Evolutionary conservation across 2,113 vertebrate genomes (phyloP).

Genomic region (Suricata suricatta): DNA sequence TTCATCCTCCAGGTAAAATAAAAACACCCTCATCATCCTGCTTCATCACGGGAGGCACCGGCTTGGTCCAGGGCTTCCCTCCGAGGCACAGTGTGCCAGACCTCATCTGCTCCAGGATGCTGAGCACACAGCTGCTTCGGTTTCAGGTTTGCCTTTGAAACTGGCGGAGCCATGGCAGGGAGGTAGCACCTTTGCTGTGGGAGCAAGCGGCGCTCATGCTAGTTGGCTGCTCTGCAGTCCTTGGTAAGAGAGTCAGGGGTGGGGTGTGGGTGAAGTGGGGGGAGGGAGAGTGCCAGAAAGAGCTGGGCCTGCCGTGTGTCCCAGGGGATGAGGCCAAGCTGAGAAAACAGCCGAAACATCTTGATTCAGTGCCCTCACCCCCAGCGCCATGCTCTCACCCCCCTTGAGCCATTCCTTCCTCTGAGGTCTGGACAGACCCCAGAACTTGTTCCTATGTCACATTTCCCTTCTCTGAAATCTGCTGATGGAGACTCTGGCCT

Average conservation of each 20-base stretch:
- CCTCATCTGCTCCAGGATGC: constrained; percentile 6
- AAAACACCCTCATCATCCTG: background rate
- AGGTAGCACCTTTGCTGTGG: constrained; percentile 34
- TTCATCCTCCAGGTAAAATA: background rate
- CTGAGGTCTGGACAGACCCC: background rate
- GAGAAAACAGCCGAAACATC: background rate
- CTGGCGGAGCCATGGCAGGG: background rate
- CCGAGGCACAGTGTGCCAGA: background rate
- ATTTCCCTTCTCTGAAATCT: background rate
- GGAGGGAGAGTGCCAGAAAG: background rate
- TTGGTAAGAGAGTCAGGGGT: background rate
- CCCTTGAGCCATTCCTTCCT: background rate
- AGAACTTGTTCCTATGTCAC: background rate
- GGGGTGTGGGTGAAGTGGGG: background rate
- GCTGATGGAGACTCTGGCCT: background rate
- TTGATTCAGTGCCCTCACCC: background rate
- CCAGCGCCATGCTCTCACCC: background rate
- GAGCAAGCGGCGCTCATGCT: background rate
- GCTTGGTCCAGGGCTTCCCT: background rate
- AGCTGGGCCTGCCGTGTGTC: background rate
- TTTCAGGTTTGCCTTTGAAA: constrained; percentile 50
- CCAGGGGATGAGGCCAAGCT: background rate
- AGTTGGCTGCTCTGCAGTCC: background rate
- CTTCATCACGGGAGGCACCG: background rate
- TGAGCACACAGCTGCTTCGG: background rate